Percentiles rank a stretch among this genome's conserved stretches.
Conservation (phyloP, 1,140 invertebrate species). For the Olivierus martensii region DNA sequence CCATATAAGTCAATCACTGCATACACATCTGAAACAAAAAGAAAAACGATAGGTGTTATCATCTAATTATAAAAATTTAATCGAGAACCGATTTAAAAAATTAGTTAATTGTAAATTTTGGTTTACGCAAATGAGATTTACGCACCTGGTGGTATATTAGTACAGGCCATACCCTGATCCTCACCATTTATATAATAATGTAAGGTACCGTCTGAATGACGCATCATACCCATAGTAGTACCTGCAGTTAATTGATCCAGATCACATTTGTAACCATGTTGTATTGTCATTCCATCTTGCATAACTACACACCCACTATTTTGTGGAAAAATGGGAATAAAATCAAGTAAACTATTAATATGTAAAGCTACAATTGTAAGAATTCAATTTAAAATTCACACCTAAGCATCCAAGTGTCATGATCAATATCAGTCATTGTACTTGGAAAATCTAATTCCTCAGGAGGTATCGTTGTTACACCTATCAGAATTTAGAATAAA, state of each 20-base stretch:
- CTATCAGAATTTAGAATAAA: constrained; percentile 24
- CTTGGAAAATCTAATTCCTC: constrained; percentile 74
- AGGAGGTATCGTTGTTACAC: constrained; percentile 70
- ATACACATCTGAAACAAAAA: constrained; percentile 47
- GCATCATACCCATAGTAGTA: constrained; percentile 69
- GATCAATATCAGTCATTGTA: constrained; percentile 80
- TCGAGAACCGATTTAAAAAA: not conserved
- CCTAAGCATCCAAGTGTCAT: constrained; percentile 85
- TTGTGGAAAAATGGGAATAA: constrained; percentile 1
- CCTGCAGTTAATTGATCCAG: constrained; percentile 60
- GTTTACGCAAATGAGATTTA: not conserved
- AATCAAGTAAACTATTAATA: too few species aligned
- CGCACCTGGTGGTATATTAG: constrained; percentile 52
- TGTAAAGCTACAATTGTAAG: too few species aligned
- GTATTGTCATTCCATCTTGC: constrained; percentile 65
- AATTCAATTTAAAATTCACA: constrained; percentile 17
- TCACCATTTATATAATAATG: constrained; percentile 84
- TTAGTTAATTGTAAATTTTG: not conserved
- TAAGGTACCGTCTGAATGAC: constrained; percentile 62
- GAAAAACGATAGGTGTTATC: too few species aligned
- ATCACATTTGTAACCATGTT: constrained; percentile 68
- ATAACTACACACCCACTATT: constrained; percentile 39
- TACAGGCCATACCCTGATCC: constrained; percentile 75
- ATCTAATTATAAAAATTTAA: not conserved
- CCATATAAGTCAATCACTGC: constrained; percentile 92